A percentile compares a stretch with the other conserved stretches of the same genome.
Conservation (phyloP, 2,888 invertebrate species). For the Pristionchus entomophagus region DNA sequence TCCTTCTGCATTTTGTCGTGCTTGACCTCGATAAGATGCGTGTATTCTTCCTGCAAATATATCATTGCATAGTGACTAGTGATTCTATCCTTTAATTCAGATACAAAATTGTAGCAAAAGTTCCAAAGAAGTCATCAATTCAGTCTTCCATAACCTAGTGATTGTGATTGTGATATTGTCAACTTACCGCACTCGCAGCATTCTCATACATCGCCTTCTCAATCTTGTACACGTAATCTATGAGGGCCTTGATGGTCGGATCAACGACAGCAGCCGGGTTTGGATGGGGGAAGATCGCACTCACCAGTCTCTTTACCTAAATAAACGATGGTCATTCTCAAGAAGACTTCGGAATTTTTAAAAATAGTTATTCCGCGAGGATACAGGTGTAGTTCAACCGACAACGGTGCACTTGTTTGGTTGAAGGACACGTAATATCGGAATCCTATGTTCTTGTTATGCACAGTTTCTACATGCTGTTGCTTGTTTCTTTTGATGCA, state of each 20-base stretch:
- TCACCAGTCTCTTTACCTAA: constrained; percentile 95
- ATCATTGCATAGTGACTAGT: too few relatives aligned
- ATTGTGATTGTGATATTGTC: too few relatives aligned
- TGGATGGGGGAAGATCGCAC: constrained; percentile 98
- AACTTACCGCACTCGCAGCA: constrained; percentile 87
- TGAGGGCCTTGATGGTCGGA: constrained; percentile 94
- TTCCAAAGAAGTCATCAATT: too few relatives aligned
- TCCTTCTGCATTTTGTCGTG: constrained; percentile 96
- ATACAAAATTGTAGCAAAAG: too few relatives aligned
- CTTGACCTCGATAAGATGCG: constrained; percentile 97
- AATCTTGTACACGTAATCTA: constrained; percentile 97
- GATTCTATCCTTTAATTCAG: too few relatives aligned
- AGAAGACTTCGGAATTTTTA: too few relatives aligned
- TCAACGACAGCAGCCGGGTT: constrained; percentile 96
- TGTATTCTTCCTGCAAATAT: constrained; percentile 88
- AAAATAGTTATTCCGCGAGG: background rate
- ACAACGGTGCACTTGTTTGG: background rate
- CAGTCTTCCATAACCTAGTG: too few relatives aligned
- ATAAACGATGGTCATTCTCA: too few relatives aligned
- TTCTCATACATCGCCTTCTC: constrained; percentile 99
- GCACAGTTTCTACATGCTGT: background rate
- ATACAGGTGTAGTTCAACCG: background rate
- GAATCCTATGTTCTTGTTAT: background rate
- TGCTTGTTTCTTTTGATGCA: background rate
- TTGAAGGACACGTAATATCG: background rate